phyloP scores from a whole-genome alignment of 1,140 invertebrate genomes.

The Parapsyche elsis region DNA sequence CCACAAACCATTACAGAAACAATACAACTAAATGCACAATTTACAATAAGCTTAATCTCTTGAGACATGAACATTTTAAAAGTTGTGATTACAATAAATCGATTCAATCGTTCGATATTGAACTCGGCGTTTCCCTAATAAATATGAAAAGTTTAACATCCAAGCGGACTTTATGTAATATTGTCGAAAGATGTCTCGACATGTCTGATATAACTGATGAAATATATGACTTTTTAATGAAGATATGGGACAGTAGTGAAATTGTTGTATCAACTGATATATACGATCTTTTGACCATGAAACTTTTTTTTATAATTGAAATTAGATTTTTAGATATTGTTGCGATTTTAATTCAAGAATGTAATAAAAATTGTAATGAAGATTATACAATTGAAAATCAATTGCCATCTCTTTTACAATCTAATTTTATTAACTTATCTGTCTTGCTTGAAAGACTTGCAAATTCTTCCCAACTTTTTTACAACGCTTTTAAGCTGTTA shows the following conservation, averaged over 20 bases:
- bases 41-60: neutral
- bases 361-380: neutral
- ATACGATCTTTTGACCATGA: conserved; percentile 3
- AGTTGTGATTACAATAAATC: neutral
- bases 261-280: neutral
- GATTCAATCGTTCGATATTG: neutral
- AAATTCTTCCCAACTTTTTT: conserved; percentile 18
- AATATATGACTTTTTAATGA: conserved; percentile 25
- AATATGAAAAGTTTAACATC: conserved; percentile 6
- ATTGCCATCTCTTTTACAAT: neutral
- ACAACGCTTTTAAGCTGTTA: conserved; percentile 10
- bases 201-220: neutral
- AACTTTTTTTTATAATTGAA: neutral
- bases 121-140: conserved; percentile 10
- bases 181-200: conserved; percentile 21
- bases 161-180: neutral
- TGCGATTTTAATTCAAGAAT: neutral
- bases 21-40: neutral
- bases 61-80: neutral
- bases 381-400: neutral
- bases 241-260: conserved; percentile 8
- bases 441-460: conserved; percentile 8
- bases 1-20: neutral
- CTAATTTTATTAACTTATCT: conserved; percentile 5
- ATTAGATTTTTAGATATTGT: conserved; percentile 18